These are phyloP conservation scores for Apaloderma vittatum DNA, from an alignment of 2,113 vertebrate species.

Conservation along the genomic window DNA sequence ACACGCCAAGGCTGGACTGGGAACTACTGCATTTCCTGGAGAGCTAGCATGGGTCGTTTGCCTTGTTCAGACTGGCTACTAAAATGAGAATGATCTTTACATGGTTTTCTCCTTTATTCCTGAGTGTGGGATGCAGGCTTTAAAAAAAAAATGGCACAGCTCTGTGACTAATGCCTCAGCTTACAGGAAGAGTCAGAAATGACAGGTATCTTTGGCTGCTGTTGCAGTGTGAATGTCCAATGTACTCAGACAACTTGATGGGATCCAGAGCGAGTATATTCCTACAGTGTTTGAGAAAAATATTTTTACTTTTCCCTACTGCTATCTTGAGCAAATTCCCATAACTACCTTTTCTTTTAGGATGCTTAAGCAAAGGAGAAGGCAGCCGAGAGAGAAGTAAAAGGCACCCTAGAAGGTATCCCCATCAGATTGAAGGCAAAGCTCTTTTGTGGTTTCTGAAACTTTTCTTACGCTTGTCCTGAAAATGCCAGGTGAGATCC, in stretches of 20 bases:
- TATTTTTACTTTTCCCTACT: background rate
- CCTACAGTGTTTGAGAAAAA: background rate
- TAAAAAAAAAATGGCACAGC: background rate
- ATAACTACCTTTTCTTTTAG: background rate
- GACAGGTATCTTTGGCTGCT: background rate
- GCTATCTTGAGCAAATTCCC: background rate
- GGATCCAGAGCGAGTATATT: accelerated
- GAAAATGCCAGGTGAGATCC: background rate
- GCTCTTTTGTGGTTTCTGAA: background rate
- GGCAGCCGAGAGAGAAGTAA: background rate
- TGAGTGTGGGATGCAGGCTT: background rate
- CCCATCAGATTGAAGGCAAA: background rate
- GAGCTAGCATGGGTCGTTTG: background rate
- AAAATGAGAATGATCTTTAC: background rate
- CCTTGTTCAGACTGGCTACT: background rate
- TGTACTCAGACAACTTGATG: background rate
- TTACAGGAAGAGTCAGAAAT: conserved; percentile 11
- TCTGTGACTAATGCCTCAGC: background rate
- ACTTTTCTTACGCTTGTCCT: background rate
- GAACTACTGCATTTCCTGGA: background rate
- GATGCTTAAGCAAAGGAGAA: background rate
- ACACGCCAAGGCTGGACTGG: background rate
- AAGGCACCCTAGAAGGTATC: background rate
- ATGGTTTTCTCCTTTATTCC: background rate
- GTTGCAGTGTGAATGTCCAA: background rate